These are phyloP conservation scores for Eledona agricola DNA, from an alignment of 2,888 invertebrate genomes.

Conservation along the genomic window DNA sequence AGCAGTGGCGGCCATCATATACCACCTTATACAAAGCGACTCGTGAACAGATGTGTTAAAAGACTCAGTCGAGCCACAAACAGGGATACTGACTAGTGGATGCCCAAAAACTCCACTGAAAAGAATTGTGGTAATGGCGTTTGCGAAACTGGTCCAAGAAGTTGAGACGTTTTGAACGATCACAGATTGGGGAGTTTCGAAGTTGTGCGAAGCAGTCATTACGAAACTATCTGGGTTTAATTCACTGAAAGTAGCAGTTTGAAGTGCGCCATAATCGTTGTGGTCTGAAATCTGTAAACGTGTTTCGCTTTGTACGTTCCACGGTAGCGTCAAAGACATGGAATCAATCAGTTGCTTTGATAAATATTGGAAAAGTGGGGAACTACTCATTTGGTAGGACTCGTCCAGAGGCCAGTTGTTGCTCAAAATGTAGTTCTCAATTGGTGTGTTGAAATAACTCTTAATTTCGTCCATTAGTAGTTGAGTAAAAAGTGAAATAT, in stretches of 20 bases:
- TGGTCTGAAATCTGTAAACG: slow-evolving; percentile 62
- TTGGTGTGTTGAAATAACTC: slow-evolving; percentile 33
- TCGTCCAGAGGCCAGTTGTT: slow-evolving; percentile 68
- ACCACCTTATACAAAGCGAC: slow-evolving; percentile 72
- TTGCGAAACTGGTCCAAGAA: slow-evolving; percentile 68
- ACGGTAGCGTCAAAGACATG: slow-evolving; percentile 65
- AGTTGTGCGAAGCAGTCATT: slow-evolving; percentile 47
- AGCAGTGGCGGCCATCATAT: slow-evolving; percentile 71
- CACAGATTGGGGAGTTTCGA: slow-evolving; percentile 47
- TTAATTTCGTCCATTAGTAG: slow-evolving; percentile 41
- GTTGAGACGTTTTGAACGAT: slow-evolving; percentile 66
- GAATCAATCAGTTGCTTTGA: slow-evolving; percentile 61
- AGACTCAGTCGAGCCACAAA: slow-evolving; percentile 66
- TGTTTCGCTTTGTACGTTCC: slow-evolving; percentile 60
- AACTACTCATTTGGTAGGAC: slow-evolving; percentile 56
- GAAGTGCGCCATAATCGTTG: slow-evolving; percentile 67
- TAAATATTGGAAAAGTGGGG: slow-evolving; percentile 63
- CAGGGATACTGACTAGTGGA: slow-evolving; percentile 64
- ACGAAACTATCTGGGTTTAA: slow-evolving; percentile 38
- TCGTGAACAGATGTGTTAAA: slow-evolving; percentile 61
- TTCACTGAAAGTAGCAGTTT: slow-evolving; percentile 42
- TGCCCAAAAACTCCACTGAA: slow-evolving; percentile 49
- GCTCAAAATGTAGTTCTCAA: slow-evolving; percentile 61
- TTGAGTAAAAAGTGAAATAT: slow-evolving; percentile 46
- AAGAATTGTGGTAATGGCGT: slow-evolving; percentile 62